phyloP scores from a whole-genome alignment of 2,797 vertebrate species.

The Antennarius maculatus region DNA sequence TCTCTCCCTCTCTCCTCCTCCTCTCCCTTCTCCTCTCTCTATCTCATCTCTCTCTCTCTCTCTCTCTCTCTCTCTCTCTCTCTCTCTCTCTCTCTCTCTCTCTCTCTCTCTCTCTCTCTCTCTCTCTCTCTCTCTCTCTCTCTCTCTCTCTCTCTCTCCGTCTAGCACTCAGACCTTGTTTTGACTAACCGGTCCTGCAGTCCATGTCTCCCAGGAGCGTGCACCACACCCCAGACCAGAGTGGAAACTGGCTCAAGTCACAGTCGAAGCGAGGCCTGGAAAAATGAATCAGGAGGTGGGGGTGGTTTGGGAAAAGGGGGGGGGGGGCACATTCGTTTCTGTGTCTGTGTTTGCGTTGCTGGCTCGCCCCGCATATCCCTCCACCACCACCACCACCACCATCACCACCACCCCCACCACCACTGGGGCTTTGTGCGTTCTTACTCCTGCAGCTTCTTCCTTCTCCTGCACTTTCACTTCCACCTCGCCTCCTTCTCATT shows the following conservation, averaged over 20 bases:
- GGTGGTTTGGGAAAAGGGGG: constrained; percentile 13
- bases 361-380: constrained; percentile 24
- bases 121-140: constrained; percentile 26
- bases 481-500: constrained; percentile 12
- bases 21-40: constrained; percentile 31
- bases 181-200: constrained; percentile 80
- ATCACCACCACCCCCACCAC: background rate
- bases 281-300: constrained; percentile 66
- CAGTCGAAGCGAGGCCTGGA: constrained; percentile 75
- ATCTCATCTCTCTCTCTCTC: constrained; percentile 15
- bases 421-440: constrained; percentile 24
- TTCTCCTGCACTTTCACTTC: constrained; percentile 36
- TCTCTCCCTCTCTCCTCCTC: constrained; percentile 17
- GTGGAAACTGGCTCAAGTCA: constrained; percentile 80
- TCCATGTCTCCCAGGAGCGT: constrained; percentile 79
- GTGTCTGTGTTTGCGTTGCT: constrained; percentile 51
- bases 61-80: too few species aligned
- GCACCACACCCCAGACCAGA: constrained; percentile 83
- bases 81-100: constrained; percentile 26
- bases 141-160: constrained; percentile 42
- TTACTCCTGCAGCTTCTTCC: constrained; percentile 47
- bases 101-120: constrained; percentile 3
- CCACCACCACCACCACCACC: background rate
- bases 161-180: constrained; percentile 76
- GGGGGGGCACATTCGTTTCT: constrained; percentile 48